Conservation (phyloP, 2,113 vertebrate genomes). For the Siniperca chuatsi region DNA sequence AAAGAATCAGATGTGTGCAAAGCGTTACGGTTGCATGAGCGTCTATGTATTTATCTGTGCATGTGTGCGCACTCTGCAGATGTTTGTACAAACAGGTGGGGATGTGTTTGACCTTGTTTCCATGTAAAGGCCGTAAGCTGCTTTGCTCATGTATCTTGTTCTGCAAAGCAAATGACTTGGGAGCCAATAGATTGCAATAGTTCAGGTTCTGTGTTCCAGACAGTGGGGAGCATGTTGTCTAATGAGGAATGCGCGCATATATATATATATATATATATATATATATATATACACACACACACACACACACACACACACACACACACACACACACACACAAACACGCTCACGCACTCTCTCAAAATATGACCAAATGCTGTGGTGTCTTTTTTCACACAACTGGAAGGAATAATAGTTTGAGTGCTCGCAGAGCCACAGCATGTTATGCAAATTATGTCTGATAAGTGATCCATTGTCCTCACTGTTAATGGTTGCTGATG, state of each 20-base stretch:
- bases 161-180: constrained; percentile 27
- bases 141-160: constrained; percentile 63
- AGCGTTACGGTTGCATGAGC: constrained; percentile 32
- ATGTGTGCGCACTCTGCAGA: background rate
- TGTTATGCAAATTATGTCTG: constrained; percentile 66
- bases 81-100: constrained; percentile 50
- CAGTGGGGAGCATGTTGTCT: constrained; percentile 20
- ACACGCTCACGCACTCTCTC: background rate
- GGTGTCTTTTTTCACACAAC: constrained; percentile 35
- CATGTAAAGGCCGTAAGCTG: constrained; percentile 58
- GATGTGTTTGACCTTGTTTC: constrained; percentile 59
- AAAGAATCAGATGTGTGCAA: constrained; percentile 25
- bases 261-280: no score
- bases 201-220: constrained; percentile 12
- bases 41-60: constrained; percentile 20
- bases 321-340: background rate
- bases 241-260: background rate
- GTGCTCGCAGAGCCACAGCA: constrained; percentile 38
- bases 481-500: constrained; percentile 53
- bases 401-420: constrained; percentile 46
- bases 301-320: background rate
- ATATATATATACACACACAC: constrained; percentile 1
- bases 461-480: constrained; percentile 65
- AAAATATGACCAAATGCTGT: constrained; percentile 35
- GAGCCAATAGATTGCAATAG: constrained; percentile 24